Evolutionary conservation across 1,140 invertebrate species (phyloP), one percentile per base, ranked within the genome.

Genomic region (Pinna nobilis): DNA sequence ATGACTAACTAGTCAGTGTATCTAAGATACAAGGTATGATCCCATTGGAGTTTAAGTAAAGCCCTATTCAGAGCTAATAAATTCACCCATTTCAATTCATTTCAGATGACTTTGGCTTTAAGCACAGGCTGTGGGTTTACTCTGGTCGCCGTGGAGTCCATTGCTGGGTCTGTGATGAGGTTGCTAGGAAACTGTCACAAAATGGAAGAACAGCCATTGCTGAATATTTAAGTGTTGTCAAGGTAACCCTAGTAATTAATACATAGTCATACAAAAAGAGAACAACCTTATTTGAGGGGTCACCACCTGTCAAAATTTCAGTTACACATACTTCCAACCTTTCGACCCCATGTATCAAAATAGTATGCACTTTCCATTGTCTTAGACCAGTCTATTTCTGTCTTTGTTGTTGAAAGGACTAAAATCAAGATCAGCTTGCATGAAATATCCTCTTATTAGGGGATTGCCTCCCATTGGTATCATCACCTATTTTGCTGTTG

Each of bases 121-220:
- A 95, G 79, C 92, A 97, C 82, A 91, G 97, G n/a, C 87, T 99
- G 25, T 99, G 97, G 97, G 94, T 99, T 11, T 99, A 97, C 89
- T 99, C 97, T 77, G 97, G 98, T 1, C 92, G 98, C 79, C 92
- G 97, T 91, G 98, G 98, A 85, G 93, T 99, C 51, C 98, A 99
- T 93, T 98, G 97, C 88, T 99, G 98, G 98, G 94, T 99, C 3
- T 97, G 95, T 85, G 98, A 99, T 90, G 92, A 94, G 82, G 90
- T 91, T 70, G 97, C 97, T 1, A 90, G 96, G 61, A 92, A 91
- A 79, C 88, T 98, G 7, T 91, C 93, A 66, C 91, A 92, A 55
- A 90, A 91, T 53, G 90, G 86, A 25, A 81, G 93, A 47, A 81
- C 89, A 51, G 94, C 96, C 4, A 91, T 99, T 35, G 96, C 95